Evolutionary conservation across 2,888 invertebrate genomes (phyloP), one percentile per base, ranked within the genome.

Genomic region (Geotrupes spiniger): DNA sequence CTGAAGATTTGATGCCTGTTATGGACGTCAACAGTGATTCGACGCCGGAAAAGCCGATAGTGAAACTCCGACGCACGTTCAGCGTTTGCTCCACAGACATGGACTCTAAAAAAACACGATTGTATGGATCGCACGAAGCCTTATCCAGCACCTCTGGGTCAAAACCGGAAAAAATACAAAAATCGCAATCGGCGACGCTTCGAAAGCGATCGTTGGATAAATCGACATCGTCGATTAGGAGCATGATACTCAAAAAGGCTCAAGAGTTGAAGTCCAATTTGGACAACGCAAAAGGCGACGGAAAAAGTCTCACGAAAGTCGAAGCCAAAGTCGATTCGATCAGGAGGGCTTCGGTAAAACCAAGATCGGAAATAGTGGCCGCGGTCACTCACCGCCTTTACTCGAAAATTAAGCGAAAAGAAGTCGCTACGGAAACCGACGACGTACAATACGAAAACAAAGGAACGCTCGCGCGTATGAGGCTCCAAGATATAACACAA

Each of bases 331-430:
- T 66, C 5, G 65, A 65, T 40, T 63, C 64, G 11, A 61, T 57
- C 14, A 60, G 61, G 29, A 67, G 60, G 52, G 15, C 14, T 8
- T 60, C 65, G 1, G 61, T 75, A 31, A 80, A 81, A 63, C 69
- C 69, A 2, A 73, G 84, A 61, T 81, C 84, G 12, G 82, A 84
- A 69, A 84, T 85, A 41, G 83, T 86, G 2, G 84, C 85, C 2
- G 84, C 84, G 0, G 86, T 86, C 2, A 86, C 86, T 2, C 80
- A 81, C 58, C 74, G 85, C 58, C 70, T 86, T 9, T 86, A 85
- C 63, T 77, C 80, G 1, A 82, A 81, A 76, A 68, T 77, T 65
- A 72, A 81, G 72, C 74, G 78, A 74, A 71, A 78, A 73, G 73
- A 72, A 65, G 61, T 57, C 2, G 56, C 62, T 0, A 71, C 71